Conservation (phyloP, 2,888 invertebrate genomes). For the Iphiclides podalirius region DNA sequence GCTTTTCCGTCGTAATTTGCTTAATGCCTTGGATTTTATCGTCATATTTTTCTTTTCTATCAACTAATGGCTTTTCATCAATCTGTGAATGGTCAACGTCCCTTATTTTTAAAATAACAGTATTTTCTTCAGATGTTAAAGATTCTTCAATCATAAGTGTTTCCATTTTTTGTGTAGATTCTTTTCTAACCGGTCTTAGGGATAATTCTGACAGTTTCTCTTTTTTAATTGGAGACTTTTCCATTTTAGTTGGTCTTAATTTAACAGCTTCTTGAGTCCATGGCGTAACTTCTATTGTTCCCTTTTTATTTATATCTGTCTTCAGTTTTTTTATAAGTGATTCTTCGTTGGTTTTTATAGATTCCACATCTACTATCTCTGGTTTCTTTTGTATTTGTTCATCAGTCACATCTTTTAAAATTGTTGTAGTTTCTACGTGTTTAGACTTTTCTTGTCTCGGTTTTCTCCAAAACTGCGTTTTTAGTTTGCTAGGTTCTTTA, state of each 20-base stretch:
- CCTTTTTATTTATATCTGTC: slow-evolving; percentile 33
- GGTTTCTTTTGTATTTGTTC: slow-evolving; percentile 10
- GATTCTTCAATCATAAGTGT: slow-evolving; percentile 74
- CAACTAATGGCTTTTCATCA: slow-evolving; percentile 35
- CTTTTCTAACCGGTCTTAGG: slow-evolving; percentile 58
- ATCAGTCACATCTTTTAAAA: background rate
- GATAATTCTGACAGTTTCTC: slow-evolving; percentile 71
- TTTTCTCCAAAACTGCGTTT: slow-evolving; percentile 25
- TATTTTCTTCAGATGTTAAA: slow-evolving; percentile 79
- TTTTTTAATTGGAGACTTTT: slow-evolving; percentile 76
- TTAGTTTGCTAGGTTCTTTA: slow-evolving; percentile 16
- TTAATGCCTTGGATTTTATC: slow-evolving; percentile 37
- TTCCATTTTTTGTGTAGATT: slow-evolving; percentile 55
- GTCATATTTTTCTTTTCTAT: slow-evolving; percentile 32
- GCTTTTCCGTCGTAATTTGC: slow-evolving; percentile 32
- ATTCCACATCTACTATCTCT: slow-evolving; percentile 28
- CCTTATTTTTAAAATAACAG: slow-evolving; percentile 71
- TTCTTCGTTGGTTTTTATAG: slow-evolving; percentile 17
- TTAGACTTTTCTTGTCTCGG: slow-evolving; percentile 30
- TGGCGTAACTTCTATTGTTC: slow-evolving; percentile 59
- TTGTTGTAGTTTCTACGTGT: slow-evolving; percentile 7
- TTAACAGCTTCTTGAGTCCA: slow-evolving; percentile 84
- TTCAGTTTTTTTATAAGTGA: background rate
- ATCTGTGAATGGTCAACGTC: slow-evolving; percentile 40
- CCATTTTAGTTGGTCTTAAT: slow-evolving; percentile 80